phyloP scores from a whole-genome alignment of 2,797 vertebrate genomes.

The Argentina silus region DNA sequence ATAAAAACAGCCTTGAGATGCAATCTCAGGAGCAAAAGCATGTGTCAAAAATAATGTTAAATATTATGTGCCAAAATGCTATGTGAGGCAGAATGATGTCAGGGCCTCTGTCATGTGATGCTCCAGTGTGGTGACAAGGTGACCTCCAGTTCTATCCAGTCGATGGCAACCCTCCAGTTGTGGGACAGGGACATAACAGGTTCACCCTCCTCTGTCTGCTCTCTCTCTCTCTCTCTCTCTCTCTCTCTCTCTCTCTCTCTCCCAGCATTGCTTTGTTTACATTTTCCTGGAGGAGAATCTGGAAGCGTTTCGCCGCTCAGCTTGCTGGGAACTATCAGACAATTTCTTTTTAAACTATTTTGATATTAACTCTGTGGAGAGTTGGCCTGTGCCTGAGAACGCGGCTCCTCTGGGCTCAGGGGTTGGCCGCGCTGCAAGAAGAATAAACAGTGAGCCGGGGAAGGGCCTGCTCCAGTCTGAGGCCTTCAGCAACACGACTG shows the following conservation, averaged over 20 bases:
- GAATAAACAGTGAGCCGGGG: constrained; percentile 74
- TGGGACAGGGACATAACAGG: constrained; percentile 62
- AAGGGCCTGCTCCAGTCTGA: constrained; percentile 23
- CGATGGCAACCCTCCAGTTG: constrained; percentile 15
- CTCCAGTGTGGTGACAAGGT: constrained; percentile 3
- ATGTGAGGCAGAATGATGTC: background rate
- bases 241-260: constrained; percentile 34
- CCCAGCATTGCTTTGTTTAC: constrained; percentile 61
- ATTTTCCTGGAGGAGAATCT: constrained; percentile 73
- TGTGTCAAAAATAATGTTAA: background rate
- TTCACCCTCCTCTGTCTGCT: constrained; percentile 38
- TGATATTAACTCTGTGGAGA: constrained; percentile 79
- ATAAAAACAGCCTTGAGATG: background rate
- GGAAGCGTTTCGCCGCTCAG: constrained; percentile 72
- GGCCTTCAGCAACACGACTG: background rate
- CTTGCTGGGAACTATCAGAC: constrained; percentile 79
- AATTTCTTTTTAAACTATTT: constrained; percentile 78
- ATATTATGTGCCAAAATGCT: background rate
- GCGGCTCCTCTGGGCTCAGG: constrained; percentile 70
- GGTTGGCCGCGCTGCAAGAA: constrained; percentile 67
- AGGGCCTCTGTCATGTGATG: background rate
- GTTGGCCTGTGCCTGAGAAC: constrained; percentile 78
- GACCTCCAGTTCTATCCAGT: constrained; percentile 18
- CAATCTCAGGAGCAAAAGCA: constrained; percentile 4
- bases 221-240: constrained; percentile 30